Base-by-base conservation (phyloP, 2,797 vertebrate species). In the Antennarius maculatus region DNA sequence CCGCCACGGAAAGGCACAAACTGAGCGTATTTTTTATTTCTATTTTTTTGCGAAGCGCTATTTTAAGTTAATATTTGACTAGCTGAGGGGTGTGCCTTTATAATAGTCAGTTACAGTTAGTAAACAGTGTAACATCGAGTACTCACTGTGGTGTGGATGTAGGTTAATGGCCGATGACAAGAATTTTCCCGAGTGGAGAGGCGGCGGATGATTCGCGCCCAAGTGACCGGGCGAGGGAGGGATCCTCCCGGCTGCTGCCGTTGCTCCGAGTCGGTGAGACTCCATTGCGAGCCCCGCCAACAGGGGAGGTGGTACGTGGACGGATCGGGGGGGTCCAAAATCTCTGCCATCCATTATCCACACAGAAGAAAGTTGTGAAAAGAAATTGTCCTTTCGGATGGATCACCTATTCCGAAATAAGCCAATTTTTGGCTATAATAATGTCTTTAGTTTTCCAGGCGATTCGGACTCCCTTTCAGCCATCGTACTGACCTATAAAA, bases 331-430 rank as follows among this genome's bases (percentile, higher is more conserved):
- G 87, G 93, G 93, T 92, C 95, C 96, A 86, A 97, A 97, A 93
- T 98, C 97, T 95, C 97, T 94, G 94, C 96, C 97, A 97, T 99
- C 97, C 97, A 98, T 98, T 95, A 94, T 96, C 94, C 91, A 92
- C 89, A 84, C 77, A 73, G 68, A 77, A 79, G 74, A 84, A 92
- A 93, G 91, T 92, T 92, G 73, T 68, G 80, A 61, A 83, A 86
- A 85, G 79, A 90, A 91, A 90, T 79, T 45, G 88, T 91, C 88
- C 86, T 70, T 66, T 88, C 82, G 88, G 88, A 80, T 82, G 60
- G 63, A 68, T 57, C 74, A 69, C 64, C 49, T 82, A 85, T 84
- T 92, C 91, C 88, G 76, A 90, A 85, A 79, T 76, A 43, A 91
- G 84, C 87, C 88, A 90, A 53, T 71, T 54, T 8, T 50, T 75